Evolutionary conservation across 2,888 invertebrate genomes (phyloP).

Genomic region (Amiota minor): DNA sequence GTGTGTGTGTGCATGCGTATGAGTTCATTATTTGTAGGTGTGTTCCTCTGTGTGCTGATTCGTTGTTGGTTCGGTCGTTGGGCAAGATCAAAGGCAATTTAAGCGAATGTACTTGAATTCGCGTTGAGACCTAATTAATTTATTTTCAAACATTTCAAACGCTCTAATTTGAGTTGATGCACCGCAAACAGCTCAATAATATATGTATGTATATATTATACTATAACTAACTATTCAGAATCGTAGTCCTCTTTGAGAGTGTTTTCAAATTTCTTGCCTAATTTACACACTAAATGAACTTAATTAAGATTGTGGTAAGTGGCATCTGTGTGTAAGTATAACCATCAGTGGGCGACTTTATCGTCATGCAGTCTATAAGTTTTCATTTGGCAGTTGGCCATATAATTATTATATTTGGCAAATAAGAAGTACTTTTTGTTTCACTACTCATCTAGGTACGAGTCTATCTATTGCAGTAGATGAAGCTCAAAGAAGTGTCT

Average conservation of each 20-base stretch:
- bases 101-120: constrained; percentile 52
- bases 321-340: constrained; percentile 21
- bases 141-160: constrained; percentile 55
- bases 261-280: constrained; percentile 47
- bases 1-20: constrained; percentile 13
- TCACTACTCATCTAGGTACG: too few species aligned
- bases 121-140: constrained; percentile 55
- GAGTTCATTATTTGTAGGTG: constrained; percentile 20
- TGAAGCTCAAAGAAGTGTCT: too few species aligned
- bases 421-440: too few species aligned
- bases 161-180: constrained; percentile 49
- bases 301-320: constrained; percentile 40
- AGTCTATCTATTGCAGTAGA: too few species aligned
- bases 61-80: too few species aligned
- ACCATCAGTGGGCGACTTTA: constrained; percentile 17
- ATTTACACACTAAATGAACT: constrained; percentile 59
- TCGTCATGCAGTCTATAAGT: constrained; percentile 60
- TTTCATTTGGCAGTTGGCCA: constrained; percentile 51
- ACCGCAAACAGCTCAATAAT: not conserved
- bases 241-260: too few species aligned
- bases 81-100: constrained; percentile 46
- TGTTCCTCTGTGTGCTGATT: too few species aligned
- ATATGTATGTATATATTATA: too few species aligned
- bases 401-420: too few species aligned
- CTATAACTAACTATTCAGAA: too few species aligned